Evolutionary conservation across 1,140 invertebrate species (phyloP), one percentile per base, ranked within the genome.

Genomic region (Drosophila elegans): DNA sequence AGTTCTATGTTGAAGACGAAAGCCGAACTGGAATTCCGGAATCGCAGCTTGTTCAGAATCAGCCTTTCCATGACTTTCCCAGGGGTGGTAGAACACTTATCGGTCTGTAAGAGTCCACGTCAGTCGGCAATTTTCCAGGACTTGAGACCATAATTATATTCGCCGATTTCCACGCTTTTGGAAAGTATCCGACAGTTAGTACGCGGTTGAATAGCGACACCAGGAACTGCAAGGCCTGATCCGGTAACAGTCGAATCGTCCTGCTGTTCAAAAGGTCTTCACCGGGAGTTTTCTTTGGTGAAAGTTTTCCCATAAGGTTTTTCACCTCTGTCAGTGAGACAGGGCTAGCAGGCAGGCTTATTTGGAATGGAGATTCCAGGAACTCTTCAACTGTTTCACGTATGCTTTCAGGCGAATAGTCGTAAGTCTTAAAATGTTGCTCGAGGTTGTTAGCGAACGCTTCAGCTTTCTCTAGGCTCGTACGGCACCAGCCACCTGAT

Each of bases 131-230:
- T 45, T 39, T 59, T 34, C 7, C 4, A 34, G 32, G 36, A 1
- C 7, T 38, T 34, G 13, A 32, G 7, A 55, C 49, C 52, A 64
- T 55, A 6, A 63, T 44, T 38, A 25, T 45, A 27, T 12, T 44
- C n/a, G 27, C 13, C n/a, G 54, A 34, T 57, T 57, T 57, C 41
- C 27, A 12, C 4, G 9, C 41, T 13, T 42, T 41, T 6, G 32
- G 42, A 9, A 59, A 59, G 44, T 59, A 59, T 48, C 55, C 55
- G 25, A 57, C 9, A 53, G 16, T 53, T 39, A 39, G 13, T 53
- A 53, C 10, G 16, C 11, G 39, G 16, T 21, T 21, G 16, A 21
- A 21, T 21, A 21, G 16, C 16, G 16, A 21, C 16, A 0, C 16
- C 16, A 21, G 16, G 16, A 42, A 55, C 7, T 55, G 9, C 21